Base-by-base conservation (phyloP, 2,888 invertebrate genomes). In the Leucoma salicis region DNA sequence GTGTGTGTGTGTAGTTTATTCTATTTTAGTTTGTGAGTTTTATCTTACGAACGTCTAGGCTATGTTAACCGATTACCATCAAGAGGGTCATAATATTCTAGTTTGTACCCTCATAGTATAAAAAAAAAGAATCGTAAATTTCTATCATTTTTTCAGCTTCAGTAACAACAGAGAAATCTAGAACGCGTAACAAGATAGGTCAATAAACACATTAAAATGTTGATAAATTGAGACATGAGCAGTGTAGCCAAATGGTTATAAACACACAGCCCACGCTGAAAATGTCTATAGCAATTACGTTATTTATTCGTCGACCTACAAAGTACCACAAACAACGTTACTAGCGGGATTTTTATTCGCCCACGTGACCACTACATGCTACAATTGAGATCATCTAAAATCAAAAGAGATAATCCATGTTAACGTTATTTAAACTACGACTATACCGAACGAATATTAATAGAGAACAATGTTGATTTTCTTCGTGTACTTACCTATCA, bases 401-500 rank as follows among this genome's bases (percentile, higher is more conserved):
- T 21, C 21, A 21, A 21, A 6, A 21, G 21, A 1, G 5, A 1
- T 21, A 21, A 8, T 8, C 5, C 2, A 4, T 1, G 6, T 21
- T 21, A 8, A 21, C 21, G 21, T 21, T 21, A 2, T 21, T 21
- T 8, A 21, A 8, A 21, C 21, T 21, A 21, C 21, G 21, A 2
- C 6, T 8, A 21, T 21, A 8, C 1, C 21, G 21, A 3, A 6
- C 7, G 16, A 16, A 16, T 16, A 16, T 4, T 6, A 6, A 16
- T 16, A 6, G 3, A 16, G 3, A 16, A 16, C 16, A 16, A 16
- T 6, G 6, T 16, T 16, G 6, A n/a, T n/a, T n/a, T n/a, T 3
- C 21, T 21, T 8, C 8, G 3, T 21, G 6, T 3, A 3, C 50
- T 53, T 14, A 87, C 89, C 90, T 83, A 59, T 90, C 90, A 2